phyloP scores from a whole-genome alignment of 2,113 vertebrate genomes.

The Rhipidura dahli region DNA sequence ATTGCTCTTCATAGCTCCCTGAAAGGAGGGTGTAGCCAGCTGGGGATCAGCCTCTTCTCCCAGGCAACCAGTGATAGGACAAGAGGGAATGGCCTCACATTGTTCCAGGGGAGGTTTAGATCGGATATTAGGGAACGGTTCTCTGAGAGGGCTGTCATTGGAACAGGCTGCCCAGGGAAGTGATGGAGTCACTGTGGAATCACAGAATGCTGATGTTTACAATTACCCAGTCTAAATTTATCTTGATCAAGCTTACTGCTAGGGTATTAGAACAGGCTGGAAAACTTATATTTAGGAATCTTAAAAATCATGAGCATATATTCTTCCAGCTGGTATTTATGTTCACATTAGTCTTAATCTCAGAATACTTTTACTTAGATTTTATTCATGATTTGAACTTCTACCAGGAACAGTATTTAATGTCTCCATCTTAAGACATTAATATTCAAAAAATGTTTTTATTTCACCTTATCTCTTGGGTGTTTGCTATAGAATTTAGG shows the following conservation, averaged over 20 bases:
- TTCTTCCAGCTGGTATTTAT: not conserved
- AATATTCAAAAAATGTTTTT: not conserved
- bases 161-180: not conserved
- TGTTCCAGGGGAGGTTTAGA: fast-evolving
- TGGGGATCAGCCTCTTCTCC: not conserved
- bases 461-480: not conserved
- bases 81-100: not conserved
- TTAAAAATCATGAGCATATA: not conserved
- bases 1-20: no score
- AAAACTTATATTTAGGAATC: not conserved
- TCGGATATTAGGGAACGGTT: not conserved
- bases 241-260: not conserved
- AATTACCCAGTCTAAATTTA: not conserved
- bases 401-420: not conserved
- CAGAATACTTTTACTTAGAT: not conserved
- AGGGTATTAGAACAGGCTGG: not conserved
- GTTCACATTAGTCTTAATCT: not conserved
- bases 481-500: not conserved
- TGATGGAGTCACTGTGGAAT: not conserved
- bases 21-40: not conserved
- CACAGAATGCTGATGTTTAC: not conserved
- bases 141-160: not conserved
- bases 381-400: not conserved
- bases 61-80: not conserved
- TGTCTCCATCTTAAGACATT: not conserved